Base-by-base conservation (phyloP, 2,113 vertebrate species). In the Rhegmatorhina hoffmannsi region DNA sequence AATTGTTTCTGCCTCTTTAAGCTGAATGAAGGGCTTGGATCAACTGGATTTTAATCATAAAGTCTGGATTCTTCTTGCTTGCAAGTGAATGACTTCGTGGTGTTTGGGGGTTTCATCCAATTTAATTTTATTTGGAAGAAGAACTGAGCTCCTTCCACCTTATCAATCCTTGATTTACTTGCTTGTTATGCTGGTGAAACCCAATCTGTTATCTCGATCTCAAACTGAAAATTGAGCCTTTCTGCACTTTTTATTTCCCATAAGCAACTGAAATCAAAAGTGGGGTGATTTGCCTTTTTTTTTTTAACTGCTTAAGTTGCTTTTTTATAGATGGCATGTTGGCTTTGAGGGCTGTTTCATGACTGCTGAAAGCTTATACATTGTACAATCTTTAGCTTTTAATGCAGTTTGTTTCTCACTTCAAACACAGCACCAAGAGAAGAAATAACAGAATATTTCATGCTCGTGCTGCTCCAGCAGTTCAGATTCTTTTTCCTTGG, bases 1-100 rank as follows among this genome's bases (percentile, higher is more conserved):
- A 89, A 87, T 93, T 87, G 89, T 91, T 97, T 97, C 95, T 92
- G 84, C 88, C 74, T 93, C 63, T 87, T 95, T 91, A 94, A 92
- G 49, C 91, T 95, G 56, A 89, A 87, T 68, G 87, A 84, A 92
- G 94, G 66, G 50, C 80, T 64, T 84, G 92, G 69, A 89, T 94
- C 84, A 53, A 84, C 62, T 60, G 81, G 74, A 26, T 94, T 96
- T 94, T 82, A 74, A 56, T 94, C 73, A 43, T 90, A 9, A 84
- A 79, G 74, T 96, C 87, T 72, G 44, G 47, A 66, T 94, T 92
- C 84, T 89, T 84, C 77, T 63, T 84, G 80, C 81, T 76, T 63
- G 34, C 73, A n/a, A 49, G 62, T 72, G 69, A 90, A 86, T 38
- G 59, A 43, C 55, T 93, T 84, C 7, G 4, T n/a, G 76, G 40